Evolutionary conservation across 53 echinoderm and acorn worm species (phyloP).

Genomic region (Patiria pectinifera): DNA sequence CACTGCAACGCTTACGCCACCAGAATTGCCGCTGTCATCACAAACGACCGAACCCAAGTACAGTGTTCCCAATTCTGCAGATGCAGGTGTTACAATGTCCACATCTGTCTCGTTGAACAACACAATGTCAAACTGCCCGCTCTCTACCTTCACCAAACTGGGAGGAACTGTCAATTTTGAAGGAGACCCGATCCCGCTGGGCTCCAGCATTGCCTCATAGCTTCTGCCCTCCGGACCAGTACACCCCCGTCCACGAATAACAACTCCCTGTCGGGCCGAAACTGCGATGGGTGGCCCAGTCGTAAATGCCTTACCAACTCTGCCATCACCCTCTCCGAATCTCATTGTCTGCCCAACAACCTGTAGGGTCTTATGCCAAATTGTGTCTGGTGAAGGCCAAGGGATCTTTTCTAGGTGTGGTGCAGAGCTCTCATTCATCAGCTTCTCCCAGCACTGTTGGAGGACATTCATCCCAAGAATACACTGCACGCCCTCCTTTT

Average conservation of each 20-base stretch:
- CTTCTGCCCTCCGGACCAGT: neutral
- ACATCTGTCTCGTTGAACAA: neutral
- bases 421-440: neutral
- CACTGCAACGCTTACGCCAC: neutral
- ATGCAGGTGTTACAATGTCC: no score
- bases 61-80: no score
- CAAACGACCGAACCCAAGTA: no score
- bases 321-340: slow-evolving; percentile 9
- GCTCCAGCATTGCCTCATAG: slow-evolving; percentile 41
- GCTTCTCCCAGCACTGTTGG: slow-evolving; percentile 47
- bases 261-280: slow-evolving; percentile 48
- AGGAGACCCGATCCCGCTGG: neutral
- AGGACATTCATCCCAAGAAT: slow-evolving; percentile 60
- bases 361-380: slow-evolving; percentile 49
- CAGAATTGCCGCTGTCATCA: neutral
- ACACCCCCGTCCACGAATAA: neutral
- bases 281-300: neutral
- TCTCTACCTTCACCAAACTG: slow-evolving; percentile 28
- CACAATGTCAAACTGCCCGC: slow-evolving; percentile 28
- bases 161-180: slow-evolving; percentile 6
- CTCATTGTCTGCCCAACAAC: neutral
- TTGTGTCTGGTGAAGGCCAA: slow-evolving; percentile 15
- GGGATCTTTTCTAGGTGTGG: slow-evolving; percentile 18
- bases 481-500: neutral
- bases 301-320: neutral